Evolutionary conservation across 2,888 invertebrate species (phyloP).

Genomic region (Lutraria lutraria): DNA sequence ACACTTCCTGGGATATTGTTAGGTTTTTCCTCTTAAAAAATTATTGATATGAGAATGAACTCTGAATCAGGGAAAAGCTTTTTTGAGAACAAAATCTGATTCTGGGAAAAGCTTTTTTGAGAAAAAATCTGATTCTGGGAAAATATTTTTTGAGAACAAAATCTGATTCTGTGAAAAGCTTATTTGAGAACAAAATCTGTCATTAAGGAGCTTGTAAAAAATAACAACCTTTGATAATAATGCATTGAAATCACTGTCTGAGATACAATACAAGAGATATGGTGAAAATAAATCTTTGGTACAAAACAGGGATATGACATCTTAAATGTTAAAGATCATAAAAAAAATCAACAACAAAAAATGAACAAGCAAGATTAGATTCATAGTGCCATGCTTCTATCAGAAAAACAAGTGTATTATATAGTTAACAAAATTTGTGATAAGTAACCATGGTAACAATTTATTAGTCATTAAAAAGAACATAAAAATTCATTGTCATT

Average conservation of each 20-base stretch:
- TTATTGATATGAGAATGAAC: neutral
- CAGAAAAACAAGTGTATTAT: neutral
- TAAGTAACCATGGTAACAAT: neutral
- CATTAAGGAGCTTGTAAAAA: no score
- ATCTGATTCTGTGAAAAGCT: no score
- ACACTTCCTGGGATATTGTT: neutral
- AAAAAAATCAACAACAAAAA: conserved; percentile 7
- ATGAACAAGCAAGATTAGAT: neutral
- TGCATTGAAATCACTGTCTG: neutral
- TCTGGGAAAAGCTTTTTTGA: no score
- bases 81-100: no score
- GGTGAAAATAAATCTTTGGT: conserved; percentile 23
- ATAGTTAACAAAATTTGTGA: neutral
- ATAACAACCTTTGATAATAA: no score
- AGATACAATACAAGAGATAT: conserved; percentile 22
- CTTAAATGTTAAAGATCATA: neutral
- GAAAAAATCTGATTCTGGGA: no score
- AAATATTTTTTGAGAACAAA: no score
- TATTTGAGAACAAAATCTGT: no score
- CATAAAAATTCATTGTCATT: neutral
- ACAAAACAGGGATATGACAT: neutral
- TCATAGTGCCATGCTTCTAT: neutral
- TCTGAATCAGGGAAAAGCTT: neutral
- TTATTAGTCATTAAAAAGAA: neutral
- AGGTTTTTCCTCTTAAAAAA: neutral